phyloP scores from a whole-genome alignment of 2,888 invertebrate genomes.

The Cheilosia vulpina region DNA sequence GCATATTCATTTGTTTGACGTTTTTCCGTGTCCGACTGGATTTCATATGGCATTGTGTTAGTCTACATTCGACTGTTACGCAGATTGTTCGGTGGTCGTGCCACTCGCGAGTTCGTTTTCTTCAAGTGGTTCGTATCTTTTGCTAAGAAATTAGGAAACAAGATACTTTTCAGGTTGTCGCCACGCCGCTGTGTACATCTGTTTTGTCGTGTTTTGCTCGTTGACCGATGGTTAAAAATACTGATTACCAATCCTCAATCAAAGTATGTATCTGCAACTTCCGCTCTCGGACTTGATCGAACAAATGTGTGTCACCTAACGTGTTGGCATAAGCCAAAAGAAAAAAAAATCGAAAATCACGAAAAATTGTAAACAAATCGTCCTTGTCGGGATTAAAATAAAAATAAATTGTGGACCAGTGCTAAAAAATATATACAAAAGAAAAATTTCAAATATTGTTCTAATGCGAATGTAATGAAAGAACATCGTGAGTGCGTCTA shows the following conservation, averaged over 20 bases:
- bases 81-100: conserved; percentile 82
- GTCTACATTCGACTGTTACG: conserved; percentile 84
- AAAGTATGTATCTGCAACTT: conserved; percentile 33
- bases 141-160: background rate
- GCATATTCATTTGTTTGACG: conserved; percentile 77
- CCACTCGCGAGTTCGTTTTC: conserved; percentile 75
- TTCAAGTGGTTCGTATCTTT: conserved; percentile 46
- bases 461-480: conserved; percentile 64
- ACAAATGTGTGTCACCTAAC: conserved; percentile 23
- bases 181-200: conserved; percentile 26
- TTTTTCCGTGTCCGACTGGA: conserved; percentile 80
- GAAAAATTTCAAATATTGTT: conserved; percentile 30
- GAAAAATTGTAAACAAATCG: conserved; percentile 2
- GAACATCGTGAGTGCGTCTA: conserved; percentile 72
- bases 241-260: conserved; percentile 30
- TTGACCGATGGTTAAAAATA: conserved; percentile 37
- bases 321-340: conserved; percentile 4
- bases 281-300: conserved; percentile 26
- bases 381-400: conserved; percentile 6
- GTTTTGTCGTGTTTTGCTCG: conserved; percentile 42
- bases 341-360: conserved; percentile 2
- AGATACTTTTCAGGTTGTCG: conserved; percentile 26
- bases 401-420: conserved; percentile 38
- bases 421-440: conserved; percentile 28
- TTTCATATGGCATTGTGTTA: conserved; percentile 82